These are phyloP conservation scores for Coregonus suidteri DNA, from an alignment of 2,797 vertebrate genomes.

Conservation along the genomic window DNA sequence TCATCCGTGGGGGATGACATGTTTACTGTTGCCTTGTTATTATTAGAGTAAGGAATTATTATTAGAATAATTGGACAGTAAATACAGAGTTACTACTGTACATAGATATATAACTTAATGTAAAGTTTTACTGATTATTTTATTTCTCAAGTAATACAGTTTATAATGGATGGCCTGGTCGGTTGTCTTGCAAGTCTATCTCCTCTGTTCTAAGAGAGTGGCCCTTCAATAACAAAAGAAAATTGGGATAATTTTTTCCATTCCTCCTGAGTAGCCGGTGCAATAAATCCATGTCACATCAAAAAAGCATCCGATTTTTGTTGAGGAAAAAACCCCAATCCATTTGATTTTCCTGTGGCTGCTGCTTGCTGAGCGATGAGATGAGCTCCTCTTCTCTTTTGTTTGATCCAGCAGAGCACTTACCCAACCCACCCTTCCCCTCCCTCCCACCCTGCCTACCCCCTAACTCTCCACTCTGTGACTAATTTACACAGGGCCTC, in stretches of 20 bases:
- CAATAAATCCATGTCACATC: constrained; percentile 1
- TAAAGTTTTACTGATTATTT: neutral
- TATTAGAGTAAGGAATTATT: too few species aligned
- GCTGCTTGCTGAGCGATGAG: neutral
- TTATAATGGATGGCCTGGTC: neutral
- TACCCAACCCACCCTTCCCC: neutral
- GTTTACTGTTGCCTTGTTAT: too few species aligned
- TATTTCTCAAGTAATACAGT: neutral
- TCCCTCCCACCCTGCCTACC: neutral
- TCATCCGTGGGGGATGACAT: too few species aligned
- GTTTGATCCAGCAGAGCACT: neutral
- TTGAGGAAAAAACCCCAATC: constrained; percentile 1
- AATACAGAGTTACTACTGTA: neutral
- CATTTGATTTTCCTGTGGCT: neutral
- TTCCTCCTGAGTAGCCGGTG: neutral
- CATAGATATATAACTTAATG: neutral
- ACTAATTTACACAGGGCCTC: neutral
- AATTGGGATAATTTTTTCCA: neutral
- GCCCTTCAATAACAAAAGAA: neutral
- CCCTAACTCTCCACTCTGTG: neutral
- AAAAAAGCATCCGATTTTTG: neutral
- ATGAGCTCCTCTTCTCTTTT: neutral
- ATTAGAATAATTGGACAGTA: neutral
- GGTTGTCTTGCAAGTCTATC: too few species aligned
- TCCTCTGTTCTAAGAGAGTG: too few species aligned